A percentile compares a stretch with the other conserved stretches of the same genome.
Conservation (phyloP, 2,797 vertebrate genomes). For the Muscicapa striata region DNA sequence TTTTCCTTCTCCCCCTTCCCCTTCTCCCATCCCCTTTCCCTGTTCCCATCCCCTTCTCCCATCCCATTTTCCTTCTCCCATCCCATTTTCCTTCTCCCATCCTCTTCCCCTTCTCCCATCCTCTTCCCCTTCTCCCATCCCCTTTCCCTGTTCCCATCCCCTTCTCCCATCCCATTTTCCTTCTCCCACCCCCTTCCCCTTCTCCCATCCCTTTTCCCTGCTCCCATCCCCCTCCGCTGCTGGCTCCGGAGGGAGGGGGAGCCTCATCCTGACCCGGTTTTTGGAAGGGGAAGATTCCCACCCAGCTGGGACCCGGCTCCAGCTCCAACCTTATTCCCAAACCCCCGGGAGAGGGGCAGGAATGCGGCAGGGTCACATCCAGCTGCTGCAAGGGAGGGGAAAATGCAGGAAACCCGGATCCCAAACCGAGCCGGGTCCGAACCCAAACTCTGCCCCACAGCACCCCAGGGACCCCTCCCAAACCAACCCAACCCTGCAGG, state of each 20-base stretch:
- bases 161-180: background rate
- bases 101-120: too few relatives aligned
- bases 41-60: too few relatives aligned
- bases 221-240: background rate
- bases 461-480: too few relatives aligned
- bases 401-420: background rate
- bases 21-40: background rate
- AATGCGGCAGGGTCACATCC: background rate
- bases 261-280: background rate
- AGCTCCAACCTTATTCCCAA: background rate
- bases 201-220: background rate
- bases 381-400: background rate
- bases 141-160: background rate
- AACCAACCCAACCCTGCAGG: too few relatives aligned
- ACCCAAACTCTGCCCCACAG: background rate
- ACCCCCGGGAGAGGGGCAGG: conserved; percentile 1
- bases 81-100: background rate
- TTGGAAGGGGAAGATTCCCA: conserved; percentile 36
- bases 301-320: conserved; percentile 34
- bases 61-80: background rate
- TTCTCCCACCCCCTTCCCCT: accelerated
- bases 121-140: background rate
- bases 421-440: background rate
- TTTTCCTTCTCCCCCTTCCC: background rate
- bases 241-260: background rate